Percentiles rank a stretch among this genome's conserved stretches.
Conservation (phyloP, 2,113 vertebrate genomes). For the Columba janthina region DNA sequence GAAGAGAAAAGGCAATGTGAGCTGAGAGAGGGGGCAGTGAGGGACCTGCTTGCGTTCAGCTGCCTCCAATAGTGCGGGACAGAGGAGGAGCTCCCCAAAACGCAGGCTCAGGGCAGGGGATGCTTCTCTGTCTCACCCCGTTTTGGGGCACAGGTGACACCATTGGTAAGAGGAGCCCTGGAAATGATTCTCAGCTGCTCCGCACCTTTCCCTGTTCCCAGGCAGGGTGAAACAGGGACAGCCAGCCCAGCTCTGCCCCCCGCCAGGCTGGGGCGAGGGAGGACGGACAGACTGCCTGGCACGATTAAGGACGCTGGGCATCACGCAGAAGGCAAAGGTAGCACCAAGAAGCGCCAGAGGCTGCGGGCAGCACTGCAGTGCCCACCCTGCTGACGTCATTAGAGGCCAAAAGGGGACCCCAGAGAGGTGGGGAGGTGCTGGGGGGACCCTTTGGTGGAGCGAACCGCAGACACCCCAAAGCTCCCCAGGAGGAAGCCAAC, state of each 20-base stretch:
- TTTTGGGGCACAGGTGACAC: neutral
- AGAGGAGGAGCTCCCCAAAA: neutral
- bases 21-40: neutral
- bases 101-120: neutral
- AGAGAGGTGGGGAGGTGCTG: neutral
- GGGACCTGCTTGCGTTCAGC: neutral
- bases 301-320: constrained; percentile 21
- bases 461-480: neutral
- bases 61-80: neutral
- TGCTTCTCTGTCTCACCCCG: neutral
- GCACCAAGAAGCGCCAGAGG: constrained; percentile 28
- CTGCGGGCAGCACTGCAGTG: neutral
- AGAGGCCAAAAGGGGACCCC: neutral
- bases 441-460: neutral
- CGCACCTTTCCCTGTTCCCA: rapidly evolving
- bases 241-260: neutral
- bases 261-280: rapidly evolving
- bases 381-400: rapidly evolving
- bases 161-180: neutral
- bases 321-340: constrained; percentile 41
- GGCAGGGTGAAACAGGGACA: neutral
- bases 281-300: neutral
- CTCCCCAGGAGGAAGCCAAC: neutral
- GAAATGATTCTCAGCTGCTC: neutral
- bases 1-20: constrained; percentile 5